Evolutionary conservation across 2,888 invertebrate genomes (phyloP).

Genomic region (Dorcus hopei): DNA sequence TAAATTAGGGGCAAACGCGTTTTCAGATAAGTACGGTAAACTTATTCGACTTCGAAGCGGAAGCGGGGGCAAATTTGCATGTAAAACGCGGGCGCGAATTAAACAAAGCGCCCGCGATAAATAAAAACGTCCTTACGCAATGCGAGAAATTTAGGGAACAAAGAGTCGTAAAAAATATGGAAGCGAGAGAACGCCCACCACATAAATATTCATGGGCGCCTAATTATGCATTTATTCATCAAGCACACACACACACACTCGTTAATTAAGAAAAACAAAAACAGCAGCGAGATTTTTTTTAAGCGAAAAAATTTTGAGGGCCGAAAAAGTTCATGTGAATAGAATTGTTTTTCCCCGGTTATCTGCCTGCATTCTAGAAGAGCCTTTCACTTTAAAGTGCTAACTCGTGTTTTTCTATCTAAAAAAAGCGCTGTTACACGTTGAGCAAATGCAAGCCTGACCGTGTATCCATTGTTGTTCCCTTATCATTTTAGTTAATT

Average conservation of each 20-base stretch:
- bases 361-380: conserved; percentile 3
- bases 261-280: conserved; percentile 8
- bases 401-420: conserved; percentile 22
- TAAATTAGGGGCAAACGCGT: too few relatives aligned
- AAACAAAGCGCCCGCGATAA: too few relatives aligned
- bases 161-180: too few relatives aligned
- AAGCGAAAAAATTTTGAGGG: background rate
- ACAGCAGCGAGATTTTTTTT: background rate
- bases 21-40: too few relatives aligned
- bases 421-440: conserved; percentile 14
- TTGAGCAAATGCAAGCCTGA: conserved; percentile 12
- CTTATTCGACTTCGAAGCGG: too few relatives aligned
- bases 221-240: conserved; percentile 10
- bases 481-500: conserved; percentile 18
- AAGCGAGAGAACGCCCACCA: conserved; percentile 9
- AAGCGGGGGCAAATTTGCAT: too few relatives aligned
- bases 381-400: conserved; percentile 20
- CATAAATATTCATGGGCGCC: conserved; percentile 8
- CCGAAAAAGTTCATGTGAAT: conserved; percentile 9
- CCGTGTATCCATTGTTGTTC: conserved; percentile 19
- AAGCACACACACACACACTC: background rate
- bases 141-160: too few relatives aligned
- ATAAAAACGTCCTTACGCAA: too few relatives aligned
- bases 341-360: conserved; percentile 6
- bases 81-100: too few relatives aligned